These are phyloP conservation scores for Cylloceria caligata DNA, from an alignment of 2,888 invertebrate genomes.

Conservation along the genomic window DNA sequence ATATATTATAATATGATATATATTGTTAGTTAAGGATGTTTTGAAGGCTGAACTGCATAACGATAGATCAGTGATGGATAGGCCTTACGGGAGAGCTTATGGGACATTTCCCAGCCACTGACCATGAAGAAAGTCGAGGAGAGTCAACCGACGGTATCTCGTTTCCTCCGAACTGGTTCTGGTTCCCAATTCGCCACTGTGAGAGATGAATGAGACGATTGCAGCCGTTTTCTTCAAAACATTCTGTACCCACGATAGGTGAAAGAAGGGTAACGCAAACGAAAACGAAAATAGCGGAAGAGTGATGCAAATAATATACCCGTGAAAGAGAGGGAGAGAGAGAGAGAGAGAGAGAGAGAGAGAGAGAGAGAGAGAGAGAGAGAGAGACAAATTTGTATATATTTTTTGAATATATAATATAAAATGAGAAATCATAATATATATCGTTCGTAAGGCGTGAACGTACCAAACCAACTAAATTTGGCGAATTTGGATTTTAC, in stretches of 20 bases:
- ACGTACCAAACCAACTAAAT: not conserved
- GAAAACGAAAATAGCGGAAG: conserved; percentile 30
- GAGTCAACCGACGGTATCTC: no score
- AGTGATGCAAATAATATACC: conserved; percentile 47
- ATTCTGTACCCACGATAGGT: conserved; percentile 6
- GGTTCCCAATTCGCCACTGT: no score
- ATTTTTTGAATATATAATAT: conserved; percentile 69
- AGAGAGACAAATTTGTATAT: conserved; percentile 64
- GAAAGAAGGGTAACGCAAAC: not conserved
- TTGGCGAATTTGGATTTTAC: not conserved
- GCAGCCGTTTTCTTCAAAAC: conserved; percentile 21
- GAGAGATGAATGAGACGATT: conserved; percentile 14
- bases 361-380: conserved; percentile 47
- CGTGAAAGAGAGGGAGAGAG: conserved; percentile 43
- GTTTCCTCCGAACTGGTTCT: no score
- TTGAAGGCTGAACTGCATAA: conserved; percentile 45
- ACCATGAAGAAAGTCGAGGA: no score
- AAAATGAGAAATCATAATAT: conserved; percentile 63
- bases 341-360: conserved; percentile 26
- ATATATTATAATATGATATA: conserved; percentile 67
- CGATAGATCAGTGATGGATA: no score
- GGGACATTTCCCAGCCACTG: no score
- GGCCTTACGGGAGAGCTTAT: no score
- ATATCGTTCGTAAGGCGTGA: conserved; percentile 56
- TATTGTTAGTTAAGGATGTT: conserved; percentile 62